phyloP scores from a whole-genome alignment of 2,888 invertebrate genomes.

The Ennomos quercinarius region DNA sequence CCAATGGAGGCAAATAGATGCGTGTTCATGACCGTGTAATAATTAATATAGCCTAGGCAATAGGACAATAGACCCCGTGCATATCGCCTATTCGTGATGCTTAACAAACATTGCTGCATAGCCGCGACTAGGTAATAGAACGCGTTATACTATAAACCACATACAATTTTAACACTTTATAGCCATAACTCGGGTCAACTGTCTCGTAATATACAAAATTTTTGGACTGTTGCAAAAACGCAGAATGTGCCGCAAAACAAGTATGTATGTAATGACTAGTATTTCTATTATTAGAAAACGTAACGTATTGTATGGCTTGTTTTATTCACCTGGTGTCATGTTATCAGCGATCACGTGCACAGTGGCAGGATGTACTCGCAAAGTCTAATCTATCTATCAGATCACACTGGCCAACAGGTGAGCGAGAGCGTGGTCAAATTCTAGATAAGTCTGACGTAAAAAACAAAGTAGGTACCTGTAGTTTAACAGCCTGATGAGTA shows the following conservation, averaged over 20 bases:
- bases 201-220: too few relatives aligned
- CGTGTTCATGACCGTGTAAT: conserved; percentile 36
- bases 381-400: conserved; percentile 19
- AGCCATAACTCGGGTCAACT: too few relatives aligned
- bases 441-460: too few relatives aligned
- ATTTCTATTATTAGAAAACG: too few relatives aligned
- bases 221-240: too few relatives aligned
- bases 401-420: conserved; percentile 8
- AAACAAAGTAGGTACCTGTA: too few relatives aligned
- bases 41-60: conserved; percentile 17
- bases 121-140: conserved; percentile 9
- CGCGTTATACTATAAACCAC: neutral
- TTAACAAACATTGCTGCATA: conserved; percentile 10
- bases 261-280: too few relatives aligned
- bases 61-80: conserved; percentile 9
- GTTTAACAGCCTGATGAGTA: conserved; percentile 14
- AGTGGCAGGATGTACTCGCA: conserved; percentile 19
- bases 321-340: neutral
- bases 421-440: too few relatives aligned
- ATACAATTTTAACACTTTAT: neutral
- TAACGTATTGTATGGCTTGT: neutral
- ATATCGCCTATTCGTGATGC: conserved; percentile 10
- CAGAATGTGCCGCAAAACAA: too few relatives aligned
- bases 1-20: conserved; percentile 30
- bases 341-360: conserved; percentile 3